These are phyloP conservation scores for Stictonetta naevosa DNA, from an alignment of 2,113 vertebrate species.

Conservation along the genomic window DNA sequence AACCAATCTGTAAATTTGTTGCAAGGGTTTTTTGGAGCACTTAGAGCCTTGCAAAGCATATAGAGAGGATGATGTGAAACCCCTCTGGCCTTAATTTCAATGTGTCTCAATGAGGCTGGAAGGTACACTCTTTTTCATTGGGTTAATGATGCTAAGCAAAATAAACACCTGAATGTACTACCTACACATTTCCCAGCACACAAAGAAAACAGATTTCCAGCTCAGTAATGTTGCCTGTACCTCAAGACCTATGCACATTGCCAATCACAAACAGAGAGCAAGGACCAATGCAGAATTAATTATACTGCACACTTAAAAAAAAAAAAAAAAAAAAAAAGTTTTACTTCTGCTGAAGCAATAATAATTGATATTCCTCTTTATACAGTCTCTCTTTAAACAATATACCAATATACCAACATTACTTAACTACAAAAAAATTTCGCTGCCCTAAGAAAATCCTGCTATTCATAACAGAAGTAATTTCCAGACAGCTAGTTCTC, in stretches of 20 bases:
- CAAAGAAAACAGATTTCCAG: background rate
- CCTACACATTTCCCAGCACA: background rate
- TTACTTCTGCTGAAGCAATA: background rate
- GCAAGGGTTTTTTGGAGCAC: background rate
- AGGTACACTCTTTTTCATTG: background rate
- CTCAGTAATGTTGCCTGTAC: background rate
- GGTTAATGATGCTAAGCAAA: background rate
- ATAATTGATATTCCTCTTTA: background rate
- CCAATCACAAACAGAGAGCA: background rate
- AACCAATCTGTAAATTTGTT: background rate
- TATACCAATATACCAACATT: background rate
- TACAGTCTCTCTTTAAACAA: background rate
- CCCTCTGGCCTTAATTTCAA: background rate
- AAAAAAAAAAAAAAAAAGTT: fast-evolving
- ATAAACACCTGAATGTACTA: background rate
- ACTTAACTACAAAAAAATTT: background rate
- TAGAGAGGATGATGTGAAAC: background rate
- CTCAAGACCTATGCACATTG: background rate
- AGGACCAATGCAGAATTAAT: background rate
- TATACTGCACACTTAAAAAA: background rate
- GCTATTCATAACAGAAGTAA: background rate
- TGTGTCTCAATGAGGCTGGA: background rate
- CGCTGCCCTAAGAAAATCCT: background rate
- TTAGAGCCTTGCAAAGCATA: background rate
- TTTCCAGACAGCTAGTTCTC: background rate